A percentile compares a stretch with the other conserved stretches of the same genome.
phyloP scores from a whole-genome alignment of 2,797 vertebrate species.

The Enteromius trimaculatus region DNA sequence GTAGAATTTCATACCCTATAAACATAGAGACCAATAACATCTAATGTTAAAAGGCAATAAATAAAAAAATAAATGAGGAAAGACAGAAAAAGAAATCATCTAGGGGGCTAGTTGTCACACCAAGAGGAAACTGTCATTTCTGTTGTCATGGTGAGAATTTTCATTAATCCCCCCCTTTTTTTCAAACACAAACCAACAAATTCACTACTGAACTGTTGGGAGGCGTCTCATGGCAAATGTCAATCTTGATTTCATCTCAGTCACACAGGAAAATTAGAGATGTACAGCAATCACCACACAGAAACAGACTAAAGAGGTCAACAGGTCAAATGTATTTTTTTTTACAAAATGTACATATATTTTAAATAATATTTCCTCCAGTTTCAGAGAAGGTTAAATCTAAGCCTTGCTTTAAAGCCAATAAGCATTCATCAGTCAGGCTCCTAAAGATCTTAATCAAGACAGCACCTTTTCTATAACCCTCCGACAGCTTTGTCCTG shows the following conservation, averaged over 20 bases:
- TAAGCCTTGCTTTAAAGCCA: not conserved
- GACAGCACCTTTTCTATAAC: constrained; percentile 10
- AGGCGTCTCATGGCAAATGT: not conserved
- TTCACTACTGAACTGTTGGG: not conserved
- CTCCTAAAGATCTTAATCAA: constrained; percentile 15
- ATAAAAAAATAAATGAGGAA: not conserved
- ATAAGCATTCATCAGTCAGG: not conserved
- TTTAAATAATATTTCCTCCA: not conserved
- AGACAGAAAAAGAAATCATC: not conserved
- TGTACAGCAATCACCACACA: not conserved
- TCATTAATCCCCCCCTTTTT: not conserved
- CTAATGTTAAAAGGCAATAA: not conserved
- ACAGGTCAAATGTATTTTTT: not conserved
- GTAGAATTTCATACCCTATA: not conserved
- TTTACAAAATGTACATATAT: not conserved
- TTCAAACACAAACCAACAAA: not conserved
- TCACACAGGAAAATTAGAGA: not conserved
- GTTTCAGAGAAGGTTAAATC: not conserved
- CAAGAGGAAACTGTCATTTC: not conserved
- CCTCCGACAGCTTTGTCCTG: not conserved
- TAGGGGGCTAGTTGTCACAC: not conserved
- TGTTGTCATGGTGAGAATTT: constrained; percentile 29
- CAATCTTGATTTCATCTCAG: not conserved
- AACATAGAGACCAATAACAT: not conserved
- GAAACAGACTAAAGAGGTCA: not conserved